Percentiles rank a stretch among this genome's conserved stretches.
These are phyloP conservation scores for Azorinus chamasolen DNA, from an alignment of 2,888 invertebrate species.

Conservation along the genomic window DNA sequence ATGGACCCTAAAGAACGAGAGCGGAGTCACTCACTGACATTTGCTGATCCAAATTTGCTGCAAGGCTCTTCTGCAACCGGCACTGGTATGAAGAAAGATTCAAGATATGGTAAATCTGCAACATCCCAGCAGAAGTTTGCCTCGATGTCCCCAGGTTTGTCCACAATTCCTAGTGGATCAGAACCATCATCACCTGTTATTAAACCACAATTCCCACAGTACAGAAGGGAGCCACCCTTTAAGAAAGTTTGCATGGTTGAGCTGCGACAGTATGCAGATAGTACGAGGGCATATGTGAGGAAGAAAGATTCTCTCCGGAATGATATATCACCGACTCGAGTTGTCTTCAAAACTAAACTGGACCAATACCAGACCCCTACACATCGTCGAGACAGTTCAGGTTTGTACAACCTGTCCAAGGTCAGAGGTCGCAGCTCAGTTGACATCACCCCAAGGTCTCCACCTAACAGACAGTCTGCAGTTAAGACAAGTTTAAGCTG, in stretches of 20 bases:
- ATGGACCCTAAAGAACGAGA: conserved; percentile 92
- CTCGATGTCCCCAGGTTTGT: conserved; percentile 59
- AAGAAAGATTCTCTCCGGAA: conserved; percentile 46
- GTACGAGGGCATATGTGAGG: conserved; percentile 53
- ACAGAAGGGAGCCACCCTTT: conserved; percentile 81
- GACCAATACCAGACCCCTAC: conserved; percentile 49
- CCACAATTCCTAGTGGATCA: conserved; percentile 69
- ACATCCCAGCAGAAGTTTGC: conserved; percentile 46
- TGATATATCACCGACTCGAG: conserved; percentile 48
- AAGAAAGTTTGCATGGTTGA: conserved; percentile 95
- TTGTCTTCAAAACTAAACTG: conserved; percentile 55
- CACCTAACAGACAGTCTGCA: conserved; percentile 48
- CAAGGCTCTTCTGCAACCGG: conserved; percentile 60
- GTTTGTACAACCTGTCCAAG: conserved; percentile 25
- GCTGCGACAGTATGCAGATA: conserved; percentile 95
- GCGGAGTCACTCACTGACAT: conserved; percentile 96
- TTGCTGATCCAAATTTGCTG: conserved; percentile 76
- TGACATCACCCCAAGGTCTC: conserved; percentile 14
- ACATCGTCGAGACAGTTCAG: conserved; percentile 48
- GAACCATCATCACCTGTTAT: conserved; percentile 53
- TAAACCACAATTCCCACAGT: conserved; percentile 62
- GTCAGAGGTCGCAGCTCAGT: conserved; percentile 37
- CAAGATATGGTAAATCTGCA: conserved; percentile 24
- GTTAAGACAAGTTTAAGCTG: conserved; percentile 57
- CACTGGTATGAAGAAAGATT: conserved; percentile 38